Evolutionary conservation across 1,140 invertebrate genomes (phyloP), one percentile per base, ranked within the genome.

Genomic region (Orchesella cincta): DNA sequence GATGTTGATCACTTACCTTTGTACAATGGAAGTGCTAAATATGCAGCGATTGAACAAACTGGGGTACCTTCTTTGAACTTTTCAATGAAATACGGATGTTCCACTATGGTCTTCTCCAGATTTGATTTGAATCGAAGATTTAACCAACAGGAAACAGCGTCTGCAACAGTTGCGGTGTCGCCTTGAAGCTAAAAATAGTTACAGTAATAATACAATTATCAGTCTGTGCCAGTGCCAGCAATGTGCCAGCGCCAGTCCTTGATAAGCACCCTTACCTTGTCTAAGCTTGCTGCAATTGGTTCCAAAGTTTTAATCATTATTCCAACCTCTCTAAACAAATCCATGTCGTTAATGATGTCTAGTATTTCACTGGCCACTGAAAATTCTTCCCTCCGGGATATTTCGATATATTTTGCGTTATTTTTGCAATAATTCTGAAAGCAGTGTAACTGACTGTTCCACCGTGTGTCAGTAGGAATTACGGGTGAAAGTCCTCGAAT

Each of bases 381-480:
- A 3, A 5, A 2, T 3, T 26, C 51, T 75, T 39, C 20, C 23
- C 1, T 46, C 28, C 76, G 8, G 23, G 34, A 64, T 36, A 80
- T 54, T 29, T 75, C 79, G 14, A 80, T 35, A 26, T 75, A 73
- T 36, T 77, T 80, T 18, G 64, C 73, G 0, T 80, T 76, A 51
- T 80, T 70, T 14, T 51, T 36, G 1, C 36, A 0, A 39, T 31
- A 80, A 0, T 52, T 51, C 31, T 73, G 16, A 16, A 77, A 46
- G 18, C 29, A n/a, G n/a, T 75, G 62, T 1, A 75, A 26, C 54
- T 75, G 74, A 52, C 26, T 57, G 16, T 80, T 80, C 79, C 79
- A 80, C 46, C 79, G 12, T 5, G 79, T 80, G 0, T 74, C 52
- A 12, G 57, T n/a, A 1, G 79, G 74, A 0, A 80, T 16, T 0